Conservation (phyloP, 1,140 invertebrate species). For the Pseudoatta argentina region DNA sequence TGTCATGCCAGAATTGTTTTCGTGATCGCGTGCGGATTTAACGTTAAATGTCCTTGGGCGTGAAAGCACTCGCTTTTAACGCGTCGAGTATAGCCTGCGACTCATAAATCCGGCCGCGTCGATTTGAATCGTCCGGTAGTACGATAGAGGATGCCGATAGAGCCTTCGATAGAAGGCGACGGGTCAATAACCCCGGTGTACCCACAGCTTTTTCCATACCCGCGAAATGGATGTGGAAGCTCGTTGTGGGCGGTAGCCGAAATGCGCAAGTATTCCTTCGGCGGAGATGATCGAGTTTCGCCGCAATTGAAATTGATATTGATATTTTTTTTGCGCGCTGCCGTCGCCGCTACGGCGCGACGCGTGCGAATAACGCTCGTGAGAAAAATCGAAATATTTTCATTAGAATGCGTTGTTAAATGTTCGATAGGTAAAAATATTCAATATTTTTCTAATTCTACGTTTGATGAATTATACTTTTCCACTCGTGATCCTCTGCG, state of each 20-base stretch:
- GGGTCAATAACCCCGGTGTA: slow-evolving; percentile 76
- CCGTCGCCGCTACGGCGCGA: slow-evolving; percentile 13
- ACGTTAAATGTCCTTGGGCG: slow-evolving; percentile 65
- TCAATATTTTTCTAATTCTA: not conserved
- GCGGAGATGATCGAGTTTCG: slow-evolving; percentile 79
- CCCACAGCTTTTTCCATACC: slow-evolving; percentile 77
- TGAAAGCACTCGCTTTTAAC: slow-evolving; percentile 47
- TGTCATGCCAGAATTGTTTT: slow-evolving; percentile 66
- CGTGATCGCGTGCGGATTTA: slow-evolving; percentile 59
- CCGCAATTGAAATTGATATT: slow-evolving; percentile 82
- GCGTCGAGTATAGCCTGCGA: slow-evolving; percentile 28
- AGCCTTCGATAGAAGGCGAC: slow-evolving; percentile 61
- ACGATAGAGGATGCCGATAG: slow-evolving; percentile 57
- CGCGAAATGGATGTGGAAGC: slow-evolving; percentile 75
- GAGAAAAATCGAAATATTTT: slow-evolving; percentile 52
- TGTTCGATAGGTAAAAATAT: not conserved
- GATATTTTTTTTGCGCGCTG: slow-evolving; percentile 62
- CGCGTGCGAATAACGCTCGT: slow-evolving; percentile 5
- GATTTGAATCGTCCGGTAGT: slow-evolving; percentile 78
- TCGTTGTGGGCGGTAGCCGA: slow-evolving; percentile 68
- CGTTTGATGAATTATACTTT: not conserved
- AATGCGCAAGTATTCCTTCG: slow-evolving; percentile 75
- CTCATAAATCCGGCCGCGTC: slow-evolving; percentile 75
- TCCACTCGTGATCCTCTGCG: too few species aligned
- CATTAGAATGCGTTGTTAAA: slow-evolving; percentile 17